Evolutionary conservation across 1,140 invertebrate genomes (phyloP), one percentile per base, ranked within the genome.

Genomic region (Cataglyphis hispanica): DNA sequence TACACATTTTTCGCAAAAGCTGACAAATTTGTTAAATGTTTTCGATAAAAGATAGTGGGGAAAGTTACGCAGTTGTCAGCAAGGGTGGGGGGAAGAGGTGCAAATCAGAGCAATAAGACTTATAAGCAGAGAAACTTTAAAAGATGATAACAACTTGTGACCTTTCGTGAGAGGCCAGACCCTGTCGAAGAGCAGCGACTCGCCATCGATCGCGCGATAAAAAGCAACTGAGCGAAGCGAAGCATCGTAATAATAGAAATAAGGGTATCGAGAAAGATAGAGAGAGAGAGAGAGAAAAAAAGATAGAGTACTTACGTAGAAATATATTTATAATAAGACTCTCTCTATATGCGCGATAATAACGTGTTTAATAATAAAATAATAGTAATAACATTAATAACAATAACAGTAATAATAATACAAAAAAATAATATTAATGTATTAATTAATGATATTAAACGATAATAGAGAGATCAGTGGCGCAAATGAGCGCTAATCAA

Each of bases 81-180:
- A 43, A 13, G 63, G 77, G 88, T 87, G 86, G 87, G 78, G 89
- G 19, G 63, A 86, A 88, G 87, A 89, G 76, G 86, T 77, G 86
- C 81, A 84, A 89, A 78, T 88, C 90, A 91, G 87, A 92, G 92
- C 91, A 88, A 94, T 94, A 93, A 92, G 92, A 92, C 87, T 94
- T 34, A 58, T 72, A 85, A 94, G 92, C 89, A 92, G 93, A 86
- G 92, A 94, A 92, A 92, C 93, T 77, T 90, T 93, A 94, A 92
- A 92, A 94, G 94, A 93, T 94, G 94, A 95, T 94, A 94, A 94
- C 89, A 86, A 93, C 91, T 94, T 94, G 90, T 95, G 94, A 95
- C 93, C 93, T 94, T 93, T 88, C 86, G 90, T 93, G 86, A 91
- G 86, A 91, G 87, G 87, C 91, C 84, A 85, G 70, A 86, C 80